phyloP scores from a whole-genome alignment of 2,888 invertebrate genomes.

The Coenonympha glycerion region DNA sequence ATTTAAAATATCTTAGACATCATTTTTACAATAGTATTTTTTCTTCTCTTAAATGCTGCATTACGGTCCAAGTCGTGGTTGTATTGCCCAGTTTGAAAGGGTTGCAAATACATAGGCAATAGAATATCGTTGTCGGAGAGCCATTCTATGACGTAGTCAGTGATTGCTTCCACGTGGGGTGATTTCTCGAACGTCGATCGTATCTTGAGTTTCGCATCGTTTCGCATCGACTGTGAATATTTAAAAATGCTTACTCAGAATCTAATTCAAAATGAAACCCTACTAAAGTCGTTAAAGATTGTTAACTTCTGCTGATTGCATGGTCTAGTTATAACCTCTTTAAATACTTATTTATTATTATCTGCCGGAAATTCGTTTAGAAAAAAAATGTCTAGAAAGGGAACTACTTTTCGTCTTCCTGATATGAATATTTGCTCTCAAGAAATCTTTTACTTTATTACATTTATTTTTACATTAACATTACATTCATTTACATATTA shows the following conservation, averaged over 20 bases:
- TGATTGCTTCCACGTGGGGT: slow-evolving; percentile 51
- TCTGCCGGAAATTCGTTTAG: too few species aligned
- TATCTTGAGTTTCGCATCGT: slow-evolving; percentile 33
- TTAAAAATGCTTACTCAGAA: slow-evolving; percentile 1
- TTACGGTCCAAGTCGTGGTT: slow-evolving; percentile 36
- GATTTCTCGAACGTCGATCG: slow-evolving; percentile 50
- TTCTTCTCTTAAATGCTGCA: slow-evolving; percentile 37
- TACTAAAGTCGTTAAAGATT: too few species aligned
- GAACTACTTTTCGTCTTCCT: too few species aligned
- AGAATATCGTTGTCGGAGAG: slow-evolving; percentile 49
- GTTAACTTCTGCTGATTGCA: too few species aligned
- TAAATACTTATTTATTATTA: too few species aligned
- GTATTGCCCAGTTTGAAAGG: slow-evolving; percentile 35
- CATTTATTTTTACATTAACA: too few species aligned
- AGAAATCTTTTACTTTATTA: too few species aligned
- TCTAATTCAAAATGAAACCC: too few species aligned
- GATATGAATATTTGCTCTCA: too few species aligned
- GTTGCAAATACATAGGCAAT: slow-evolving; percentile 56
- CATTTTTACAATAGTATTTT: slow-evolving; percentile 31
- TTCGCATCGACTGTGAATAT: slow-evolving; percentile 35
- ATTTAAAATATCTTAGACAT: slow-evolving; percentile 34
- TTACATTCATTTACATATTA: too few species aligned
- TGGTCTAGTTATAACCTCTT: too few species aligned
- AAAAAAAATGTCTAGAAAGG: too few species aligned
- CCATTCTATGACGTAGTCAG: slow-evolving; percentile 59